These are phyloP conservation scores for Brachionus koreanus DNA, from an alignment of 1,140 invertebrate species.

Conservation along the genomic window DNA sequence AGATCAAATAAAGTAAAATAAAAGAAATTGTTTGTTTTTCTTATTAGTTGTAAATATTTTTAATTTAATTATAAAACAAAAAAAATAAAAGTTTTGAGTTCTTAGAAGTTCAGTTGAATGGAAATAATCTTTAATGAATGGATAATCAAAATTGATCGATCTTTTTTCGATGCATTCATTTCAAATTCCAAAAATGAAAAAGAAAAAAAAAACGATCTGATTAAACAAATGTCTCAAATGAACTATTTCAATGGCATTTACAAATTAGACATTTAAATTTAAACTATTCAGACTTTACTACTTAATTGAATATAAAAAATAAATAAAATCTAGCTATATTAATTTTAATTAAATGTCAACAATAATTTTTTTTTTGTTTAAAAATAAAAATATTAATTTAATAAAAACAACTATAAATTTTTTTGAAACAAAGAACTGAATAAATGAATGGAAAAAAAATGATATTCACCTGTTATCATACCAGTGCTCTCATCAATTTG, in stretches of 20 bases:
- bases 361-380: not conserved
- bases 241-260: not conserved
- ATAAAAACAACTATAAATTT: too few species aligned
- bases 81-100: not conserved
- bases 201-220: not conserved
- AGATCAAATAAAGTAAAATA: not conserved
- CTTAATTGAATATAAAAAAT: not conserved
- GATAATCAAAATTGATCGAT: not conserved
- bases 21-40: not conserved
- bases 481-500: not conserved
- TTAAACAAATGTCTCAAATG: not conserved
- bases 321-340: not conserved
- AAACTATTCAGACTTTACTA: not conserved
- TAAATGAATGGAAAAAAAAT: not conserved
- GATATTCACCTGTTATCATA: not conserved
- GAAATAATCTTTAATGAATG: slow-evolving; percentile 34
- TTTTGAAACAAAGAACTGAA: not conserved
- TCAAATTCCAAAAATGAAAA: not conserved
- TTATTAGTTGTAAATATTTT: not conserved
- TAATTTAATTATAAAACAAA: slow-evolving; percentile 19
- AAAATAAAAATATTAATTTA: not conserved
- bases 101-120: slow-evolving; percentile 27
- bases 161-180: not conserved
- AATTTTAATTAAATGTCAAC: not conserved
- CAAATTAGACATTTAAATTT: not conserved